These are phyloP conservation scores for Zygogramma bicolorata DNA, from an alignment of 2,888 invertebrate species.

Conservation along the genomic window DNA sequence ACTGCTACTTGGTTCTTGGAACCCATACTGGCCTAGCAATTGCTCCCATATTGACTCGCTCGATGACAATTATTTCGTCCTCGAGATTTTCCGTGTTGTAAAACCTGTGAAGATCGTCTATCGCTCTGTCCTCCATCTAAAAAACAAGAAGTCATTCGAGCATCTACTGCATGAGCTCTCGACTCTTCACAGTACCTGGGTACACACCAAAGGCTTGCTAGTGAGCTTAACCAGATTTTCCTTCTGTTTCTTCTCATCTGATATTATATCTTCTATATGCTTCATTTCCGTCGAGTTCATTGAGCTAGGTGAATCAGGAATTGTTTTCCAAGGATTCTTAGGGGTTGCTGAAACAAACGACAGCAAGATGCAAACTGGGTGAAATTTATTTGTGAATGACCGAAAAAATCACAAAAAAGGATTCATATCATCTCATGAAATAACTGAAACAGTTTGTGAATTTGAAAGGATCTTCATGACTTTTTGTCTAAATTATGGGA, in stretches of 20 bases:
- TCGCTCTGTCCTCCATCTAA: slow-evolving; percentile 88
- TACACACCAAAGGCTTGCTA: slow-evolving; percentile 79
- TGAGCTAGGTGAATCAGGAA: slow-evolving; percentile 63
- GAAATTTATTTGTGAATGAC: neutral
- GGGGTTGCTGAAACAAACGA: slow-evolving; percentile 56
- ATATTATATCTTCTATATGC: slow-evolving; percentile 73
- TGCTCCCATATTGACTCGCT: slow-evolving; percentile 71
- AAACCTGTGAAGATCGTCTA: slow-evolving; percentile 80
- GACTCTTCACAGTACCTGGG: slow-evolving; percentile 74
- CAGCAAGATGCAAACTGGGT: neutral
- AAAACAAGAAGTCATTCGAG: slow-evolving; percentile 23
- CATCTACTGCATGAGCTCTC: neutral
- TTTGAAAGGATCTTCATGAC: no score
- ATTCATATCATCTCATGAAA: no score
- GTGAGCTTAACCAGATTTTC: slow-evolving; percentile 79
- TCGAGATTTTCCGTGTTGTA: slow-evolving; percentile 78
- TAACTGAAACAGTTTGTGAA: no score
- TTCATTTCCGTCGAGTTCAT: slow-evolving; percentile 51
- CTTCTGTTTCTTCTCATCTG: slow-evolving; percentile 79
- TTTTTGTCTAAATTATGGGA: no score
- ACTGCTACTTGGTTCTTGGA: slow-evolving; percentile 44
- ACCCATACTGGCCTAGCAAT: slow-evolving; percentile 75
- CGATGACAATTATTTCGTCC: slow-evolving; percentile 81
- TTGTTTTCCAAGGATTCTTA: slow-evolving; percentile 67
- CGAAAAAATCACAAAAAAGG: no score